phyloP scores from a whole-genome alignment of 2,797 vertebrate species.

The Sebastes itinus region DNA sequence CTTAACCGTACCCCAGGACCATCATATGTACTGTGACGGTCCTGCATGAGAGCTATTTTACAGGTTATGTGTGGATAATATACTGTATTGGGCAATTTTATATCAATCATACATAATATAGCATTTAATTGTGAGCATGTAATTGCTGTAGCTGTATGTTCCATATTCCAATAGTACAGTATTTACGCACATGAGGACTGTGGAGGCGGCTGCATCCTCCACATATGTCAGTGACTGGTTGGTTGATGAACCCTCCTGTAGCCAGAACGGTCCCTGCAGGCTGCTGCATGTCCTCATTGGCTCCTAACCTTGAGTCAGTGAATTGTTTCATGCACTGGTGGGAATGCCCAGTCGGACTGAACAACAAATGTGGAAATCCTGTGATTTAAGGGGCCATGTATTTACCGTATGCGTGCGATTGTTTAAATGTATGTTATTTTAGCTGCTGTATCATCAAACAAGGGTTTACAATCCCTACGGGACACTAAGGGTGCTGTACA shows the following conservation, averaged over 20 bases:
- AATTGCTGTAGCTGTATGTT: neutral
- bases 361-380: neutral
- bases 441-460: conserved; percentile 4
- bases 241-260: neutral
- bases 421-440: neutral
- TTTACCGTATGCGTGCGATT: neutral
- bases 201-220: neutral
- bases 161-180: neutral
- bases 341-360: neutral
- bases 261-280: neutral
- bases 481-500: neutral
- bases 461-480: neutral
- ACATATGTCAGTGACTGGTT: neutral
- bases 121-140: neutral
- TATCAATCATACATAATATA: neutral
- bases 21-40: neutral
- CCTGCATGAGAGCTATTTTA: neutral
- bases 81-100: neutral
- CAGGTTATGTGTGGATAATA: neutral
- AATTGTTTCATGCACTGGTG: neutral
- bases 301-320: conserved; percentile 15
- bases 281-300: neutral
- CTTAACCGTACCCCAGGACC: neutral
- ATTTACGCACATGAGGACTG: neutral
- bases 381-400: neutral